Conservation (phyloP, 2,888 invertebrate species). For the Saturnia japonica region DNA sequence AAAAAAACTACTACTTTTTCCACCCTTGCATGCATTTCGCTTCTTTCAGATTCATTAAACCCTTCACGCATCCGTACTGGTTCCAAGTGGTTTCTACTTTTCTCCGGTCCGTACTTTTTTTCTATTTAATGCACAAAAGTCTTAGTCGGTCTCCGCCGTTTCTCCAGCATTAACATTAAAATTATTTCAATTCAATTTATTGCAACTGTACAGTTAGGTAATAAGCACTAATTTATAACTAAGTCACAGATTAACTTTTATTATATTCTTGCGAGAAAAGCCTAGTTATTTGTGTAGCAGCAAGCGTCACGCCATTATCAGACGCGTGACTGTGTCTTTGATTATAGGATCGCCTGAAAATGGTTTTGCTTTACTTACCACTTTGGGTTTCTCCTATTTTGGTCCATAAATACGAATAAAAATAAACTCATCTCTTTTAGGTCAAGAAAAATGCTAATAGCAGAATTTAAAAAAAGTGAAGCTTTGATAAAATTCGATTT, state of each 20-base stretch:
- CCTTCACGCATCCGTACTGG: no score
- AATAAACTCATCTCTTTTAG: not conserved
- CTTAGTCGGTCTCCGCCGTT: no score
- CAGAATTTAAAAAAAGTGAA: no score
- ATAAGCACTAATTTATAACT: not conserved
- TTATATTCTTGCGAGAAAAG: not conserved
- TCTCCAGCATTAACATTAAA: no score
- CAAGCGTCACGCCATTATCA: not conserved
- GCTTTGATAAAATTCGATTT: not conserved
- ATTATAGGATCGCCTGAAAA: not conserved
- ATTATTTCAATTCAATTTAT: no score
- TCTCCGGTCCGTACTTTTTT: no score
- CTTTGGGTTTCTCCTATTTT: not conserved
- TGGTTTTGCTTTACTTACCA: not conserved
- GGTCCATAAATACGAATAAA: not conserved
- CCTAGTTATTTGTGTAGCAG: not conserved
- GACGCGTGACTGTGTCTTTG: not conserved
- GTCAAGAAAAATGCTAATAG: not conserved
- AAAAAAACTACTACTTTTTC: no score
- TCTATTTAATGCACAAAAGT: no score
- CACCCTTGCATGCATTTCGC: no score
- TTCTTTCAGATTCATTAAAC: no score
- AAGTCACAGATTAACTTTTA: not conserved
- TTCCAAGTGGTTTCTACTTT: no score
- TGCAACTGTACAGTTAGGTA: not conserved